Evolutionary conservation across 1,140 invertebrate genomes (phyloP).

Genomic region (Semibalanus balanoides): DNA sequence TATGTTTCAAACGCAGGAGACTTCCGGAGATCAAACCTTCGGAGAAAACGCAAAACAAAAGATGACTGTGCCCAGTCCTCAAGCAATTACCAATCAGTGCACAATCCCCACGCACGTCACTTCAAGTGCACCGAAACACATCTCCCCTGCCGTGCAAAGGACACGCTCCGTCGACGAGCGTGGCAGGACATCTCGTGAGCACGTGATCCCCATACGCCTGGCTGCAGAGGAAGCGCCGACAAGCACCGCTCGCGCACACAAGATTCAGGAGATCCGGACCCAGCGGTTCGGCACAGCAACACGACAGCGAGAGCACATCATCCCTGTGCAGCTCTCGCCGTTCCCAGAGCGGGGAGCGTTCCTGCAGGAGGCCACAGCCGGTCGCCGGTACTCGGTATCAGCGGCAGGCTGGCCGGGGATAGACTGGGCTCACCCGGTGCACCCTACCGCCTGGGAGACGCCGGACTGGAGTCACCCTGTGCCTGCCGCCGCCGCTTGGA

Average conservation of each 20-base stretch:
- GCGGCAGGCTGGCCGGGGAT: no score
- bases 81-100: not conserved
- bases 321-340: not conserved
- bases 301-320: not conserved
- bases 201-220: not conserved
- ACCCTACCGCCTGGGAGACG: no score
- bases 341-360: not conserved
- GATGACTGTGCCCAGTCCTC: not conserved
- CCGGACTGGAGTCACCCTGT: not conserved
- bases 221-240: not conserved
- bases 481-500: no score
- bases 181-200: not conserved
- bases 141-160: no score
- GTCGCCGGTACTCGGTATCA: not conserved
- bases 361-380: not conserved
- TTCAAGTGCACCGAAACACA: not conserved
- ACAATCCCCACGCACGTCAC: not conserved
- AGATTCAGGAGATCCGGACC: not conserved
- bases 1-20: not conserved
- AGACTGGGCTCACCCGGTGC: no score
- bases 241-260: not conserved
- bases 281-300: no score
- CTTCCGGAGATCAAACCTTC: not conserved
- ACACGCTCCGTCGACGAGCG: not conserved
- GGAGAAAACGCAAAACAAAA: not conserved